A percentile compares a stretch with the other conserved stretches of the same genome.
These are phyloP conservation scores for Peromyscus maniculatus DNA, from an alignment of 2,113 vertebrate genomes.

Conservation along the genomic window DNA sequence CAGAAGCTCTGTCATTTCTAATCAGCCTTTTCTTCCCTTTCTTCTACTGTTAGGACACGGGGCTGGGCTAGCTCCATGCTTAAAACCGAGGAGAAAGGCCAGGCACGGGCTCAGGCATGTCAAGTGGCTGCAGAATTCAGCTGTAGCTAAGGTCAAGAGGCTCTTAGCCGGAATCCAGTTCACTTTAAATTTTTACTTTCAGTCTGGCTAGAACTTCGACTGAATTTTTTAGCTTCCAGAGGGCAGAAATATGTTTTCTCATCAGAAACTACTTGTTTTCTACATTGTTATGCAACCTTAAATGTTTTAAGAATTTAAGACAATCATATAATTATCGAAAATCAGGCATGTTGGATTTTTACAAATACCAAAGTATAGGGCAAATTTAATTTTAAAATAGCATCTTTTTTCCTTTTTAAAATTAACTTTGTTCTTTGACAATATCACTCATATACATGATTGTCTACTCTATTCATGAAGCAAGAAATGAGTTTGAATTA, in stretches of 20 bases:
- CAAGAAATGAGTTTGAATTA: neutral
- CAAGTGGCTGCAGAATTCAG: neutral
- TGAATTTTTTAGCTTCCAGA: neutral
- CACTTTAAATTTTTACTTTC: conserved; percentile 33
- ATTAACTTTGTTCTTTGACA: conserved; percentile 11
- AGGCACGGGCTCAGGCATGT: neutral
- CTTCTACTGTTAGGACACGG: neutral
- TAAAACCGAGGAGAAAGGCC: neutral
- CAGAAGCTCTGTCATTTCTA: neutral
- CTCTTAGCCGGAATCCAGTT: neutral
- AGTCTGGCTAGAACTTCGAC: neutral
- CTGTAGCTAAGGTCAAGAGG: conserved; percentile 4
- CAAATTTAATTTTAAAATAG: conserved; percentile 57
- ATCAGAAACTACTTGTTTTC: neutral
- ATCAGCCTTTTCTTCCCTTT: neutral
- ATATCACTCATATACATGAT: neutral
- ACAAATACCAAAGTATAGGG: conserved; percentile 40
- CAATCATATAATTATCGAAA: conserved; percentile 22
- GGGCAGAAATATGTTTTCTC: conserved; percentile 26
- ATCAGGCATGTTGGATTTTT: neutral
- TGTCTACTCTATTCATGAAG: neutral
- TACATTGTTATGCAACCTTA: conserved; percentile 22
- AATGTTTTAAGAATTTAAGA: conserved; percentile 51
- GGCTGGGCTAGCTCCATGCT: neutral
- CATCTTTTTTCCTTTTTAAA: neutral